Evolutionary conservation across 2,797 vertebrate genomes (phyloP), one percentile per base, ranked within the genome.

Genomic region (Sebastes hubbsi): DNA sequence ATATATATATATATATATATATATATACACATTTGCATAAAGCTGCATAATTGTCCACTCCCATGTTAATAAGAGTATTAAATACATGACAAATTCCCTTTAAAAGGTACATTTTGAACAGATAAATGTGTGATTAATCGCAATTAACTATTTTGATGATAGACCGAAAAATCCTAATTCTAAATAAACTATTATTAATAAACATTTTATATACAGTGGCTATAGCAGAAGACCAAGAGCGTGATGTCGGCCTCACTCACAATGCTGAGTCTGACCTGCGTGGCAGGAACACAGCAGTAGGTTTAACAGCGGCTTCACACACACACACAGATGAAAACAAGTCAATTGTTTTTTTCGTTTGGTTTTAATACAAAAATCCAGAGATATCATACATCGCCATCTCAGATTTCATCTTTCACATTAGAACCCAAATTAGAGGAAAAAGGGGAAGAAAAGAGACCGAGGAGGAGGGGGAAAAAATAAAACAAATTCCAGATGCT

Each of bases 341-440:
- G 46, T 58, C 52, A 68, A 69, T 29, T 12, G 2, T 66, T 64
- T 89, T 90, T 52, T 93, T 90, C 71, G 59, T 92, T 89, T 89
- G 73, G 83, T 95, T 95, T 95, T 95, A 95, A 95, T 95, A 95
- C 88, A 94, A 96, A 95, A 95, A 93, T 94, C 93, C 89, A 92
- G 91, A 92, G 91, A 94, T 95, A 94, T 94, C 91, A 91, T 95
- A 96, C 95, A 95, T 92, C 90, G 88, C 85, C 91, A 94, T 91
- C 90, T 93, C 91, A 93, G 90, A 91, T 92, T 92, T 92, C 66
- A 84, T 73, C 90, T 92, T 95, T 94, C 94, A 96, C 95, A 95
- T 94, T 94, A 91, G 90, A 94, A 94, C 93, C 89, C 87, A 92
- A 94, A 87, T 85, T 71, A 85, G 85, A 90, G 86, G 84, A 89